Conservation (phyloP, 2,113 vertebrate genomes). For the Daubentonia madagascariensis region DNA sequence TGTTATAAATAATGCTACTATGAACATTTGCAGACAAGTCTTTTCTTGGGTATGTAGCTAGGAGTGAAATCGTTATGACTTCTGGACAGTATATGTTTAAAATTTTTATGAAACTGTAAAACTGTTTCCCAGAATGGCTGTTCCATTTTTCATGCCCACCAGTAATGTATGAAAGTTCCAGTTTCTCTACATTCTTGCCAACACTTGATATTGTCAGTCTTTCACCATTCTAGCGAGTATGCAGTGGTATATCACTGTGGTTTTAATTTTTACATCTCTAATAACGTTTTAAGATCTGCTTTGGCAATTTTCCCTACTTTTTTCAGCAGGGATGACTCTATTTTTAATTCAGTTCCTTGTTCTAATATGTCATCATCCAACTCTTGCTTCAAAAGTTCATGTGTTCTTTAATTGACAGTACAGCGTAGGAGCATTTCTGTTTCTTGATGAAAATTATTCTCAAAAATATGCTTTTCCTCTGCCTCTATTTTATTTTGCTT, state of each 20-base stretch:
- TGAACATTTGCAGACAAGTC: not conserved
- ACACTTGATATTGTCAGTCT: not conserved
- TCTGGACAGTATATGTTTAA: not conserved
- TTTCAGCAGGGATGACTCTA: not conserved
- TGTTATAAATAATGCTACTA: not conserved
- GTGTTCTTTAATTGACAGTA: constrained; percentile 19
- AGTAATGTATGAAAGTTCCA: not conserved
- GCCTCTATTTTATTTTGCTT: not conserved
- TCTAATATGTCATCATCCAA: not conserved
- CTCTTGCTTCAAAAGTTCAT: not conserved
- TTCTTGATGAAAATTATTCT: not conserved
- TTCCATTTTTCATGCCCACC: not conserved
- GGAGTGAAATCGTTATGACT: not conserved
- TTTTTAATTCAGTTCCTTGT: constrained; percentile 34
- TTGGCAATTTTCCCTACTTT: not conserved
- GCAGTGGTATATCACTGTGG: not conserved
- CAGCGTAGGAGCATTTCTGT: not conserved
- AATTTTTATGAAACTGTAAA: not conserved
- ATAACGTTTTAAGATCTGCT: not conserved
- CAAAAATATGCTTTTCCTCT: not conserved
- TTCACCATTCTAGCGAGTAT: not conserved
- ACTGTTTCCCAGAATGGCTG: not conserved
- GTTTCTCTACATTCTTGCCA: not conserved
- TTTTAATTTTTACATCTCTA: not conserved
- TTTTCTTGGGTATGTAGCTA: not conserved